Conservation (phyloP, 2,113 vertebrate species). For the Marmota monax region DNA sequence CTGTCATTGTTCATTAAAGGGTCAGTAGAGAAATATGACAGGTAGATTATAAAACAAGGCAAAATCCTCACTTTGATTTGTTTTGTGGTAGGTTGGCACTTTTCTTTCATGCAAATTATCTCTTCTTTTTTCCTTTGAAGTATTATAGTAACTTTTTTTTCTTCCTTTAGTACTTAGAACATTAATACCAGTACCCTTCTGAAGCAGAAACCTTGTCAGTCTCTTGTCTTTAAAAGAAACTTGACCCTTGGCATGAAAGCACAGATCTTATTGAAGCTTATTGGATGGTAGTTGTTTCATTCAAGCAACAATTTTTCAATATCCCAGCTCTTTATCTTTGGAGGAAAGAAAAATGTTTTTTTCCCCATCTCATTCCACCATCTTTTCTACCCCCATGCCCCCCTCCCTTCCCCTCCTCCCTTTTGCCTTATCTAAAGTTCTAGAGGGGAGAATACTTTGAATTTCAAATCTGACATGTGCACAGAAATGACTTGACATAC, state of each 20-base stretch:
- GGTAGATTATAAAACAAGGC: background rate
- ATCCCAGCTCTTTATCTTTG: background rate
- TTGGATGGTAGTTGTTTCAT: background rate
- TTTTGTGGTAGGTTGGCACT: background rate
- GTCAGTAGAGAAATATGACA: background rate
- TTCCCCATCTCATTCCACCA: no score
- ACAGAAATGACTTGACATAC: background rate
- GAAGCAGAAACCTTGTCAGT: slow-evolving; percentile 22
- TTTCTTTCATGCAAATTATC: background rate
- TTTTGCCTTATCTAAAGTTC: no score
- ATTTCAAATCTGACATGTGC: background rate
- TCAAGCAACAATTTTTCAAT: background rate
- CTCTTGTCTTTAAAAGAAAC: background rate
- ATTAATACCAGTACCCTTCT: background rate
- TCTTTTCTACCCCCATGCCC: no score
- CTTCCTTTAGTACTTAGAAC: background rate
- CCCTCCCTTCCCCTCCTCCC: no score
- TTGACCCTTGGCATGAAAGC: background rate
- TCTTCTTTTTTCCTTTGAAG: slow-evolving; percentile 14
- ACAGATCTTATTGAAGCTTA: background rate
- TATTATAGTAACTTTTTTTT: slow-evolving; percentile 2
- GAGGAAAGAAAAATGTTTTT: background rate
- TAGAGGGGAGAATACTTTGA: background rate
- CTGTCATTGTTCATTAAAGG: background rate
- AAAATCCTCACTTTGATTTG: background rate